Base-by-base conservation (phyloP, 2,888 invertebrate genomes). In the Zootermopsis nevadensis region DNA sequence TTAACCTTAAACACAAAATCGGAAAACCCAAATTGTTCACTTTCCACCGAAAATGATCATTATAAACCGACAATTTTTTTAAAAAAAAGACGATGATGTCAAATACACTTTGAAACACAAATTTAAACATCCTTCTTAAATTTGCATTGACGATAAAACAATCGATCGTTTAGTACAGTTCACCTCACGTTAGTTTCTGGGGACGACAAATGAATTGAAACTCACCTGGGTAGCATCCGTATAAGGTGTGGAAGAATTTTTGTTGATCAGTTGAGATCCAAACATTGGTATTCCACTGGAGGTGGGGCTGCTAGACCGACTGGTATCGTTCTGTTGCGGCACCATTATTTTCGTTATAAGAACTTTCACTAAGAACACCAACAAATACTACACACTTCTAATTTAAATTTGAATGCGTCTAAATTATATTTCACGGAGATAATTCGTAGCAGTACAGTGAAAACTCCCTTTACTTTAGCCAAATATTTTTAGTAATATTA, bases 221-320 rank as follows among this genome's bases (percentile, higher is more conserved):
- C 93, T 94, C 92, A 97, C 97, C 96, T 97, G 96, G 87, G 99
- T 99, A 85, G 99, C 99, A 93, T 99, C 99, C 88, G 98, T 97
- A 92, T 99, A 99, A 84, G 99, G 99, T 84, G 98, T 99, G 82
- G 94, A 92, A 53, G 98, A 98, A 90, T 96, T 95, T 90, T 96
- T 95, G 91, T 96, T 95, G 90, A 98, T 95, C 88, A 95, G 93
- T 90, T 96, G 95, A 83, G 98, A 98, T 87, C 98, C 98, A 91
- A 98, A 98, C 88, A 95, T 92, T 86, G 94, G 93, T 76, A 77
- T 77, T 87, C 93, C 93, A 89, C 92, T 93, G 88, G 92, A 91
- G 82, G 93, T 91, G 84, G 93, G 93, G 87, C 92, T 91, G 90
- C 92, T 90, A 87, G 92, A 91, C 88, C 91, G 89, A 87, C 91